Conservation (phyloP, 1,140 invertebrate species). For the Drosophila sechellia region DNA sequence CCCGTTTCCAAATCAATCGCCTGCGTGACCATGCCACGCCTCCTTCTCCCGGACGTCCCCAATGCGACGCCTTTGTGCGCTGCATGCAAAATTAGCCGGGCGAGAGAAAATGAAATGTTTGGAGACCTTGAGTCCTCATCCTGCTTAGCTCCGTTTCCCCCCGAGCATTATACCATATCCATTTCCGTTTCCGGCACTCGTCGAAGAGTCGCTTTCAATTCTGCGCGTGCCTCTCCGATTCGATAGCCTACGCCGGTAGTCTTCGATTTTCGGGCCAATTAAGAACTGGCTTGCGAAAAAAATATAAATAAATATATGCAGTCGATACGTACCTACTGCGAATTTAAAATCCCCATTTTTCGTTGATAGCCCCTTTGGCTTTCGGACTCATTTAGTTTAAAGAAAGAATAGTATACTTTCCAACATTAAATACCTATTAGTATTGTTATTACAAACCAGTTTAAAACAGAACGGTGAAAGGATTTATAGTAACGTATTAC, state of each 20-base stretch:
- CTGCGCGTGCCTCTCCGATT: constrained; percentile 53
- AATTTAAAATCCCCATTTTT: not conserved
- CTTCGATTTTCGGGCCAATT: constrained; percentile 38
- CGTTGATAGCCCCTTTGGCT: not conserved
- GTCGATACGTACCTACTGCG: too few relatives aligned
- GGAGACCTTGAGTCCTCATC: constrained; percentile 57
- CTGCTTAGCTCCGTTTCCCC: not conserved
- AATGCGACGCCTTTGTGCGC: constrained; percentile 54
- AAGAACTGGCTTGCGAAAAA: constrained; percentile 15
- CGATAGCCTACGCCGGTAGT: constrained; percentile 32
- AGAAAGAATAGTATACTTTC: too few relatives aligned
- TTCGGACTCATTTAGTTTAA: too few relatives aligned
- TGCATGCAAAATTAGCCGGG: constrained; percentile 74
- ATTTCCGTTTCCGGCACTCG: constrained; percentile 65
- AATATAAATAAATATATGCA: not conserved
- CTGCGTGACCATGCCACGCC: constrained; percentile 61
- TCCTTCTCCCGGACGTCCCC: not conserved
- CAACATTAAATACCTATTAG: too few relatives aligned
- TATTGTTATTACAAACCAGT: too few relatives aligned
- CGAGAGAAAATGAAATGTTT: constrained; percentile 71
- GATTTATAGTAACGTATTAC: too few relatives aligned
- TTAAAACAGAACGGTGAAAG: too few relatives aligned
- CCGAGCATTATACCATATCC: constrained; percentile 41
- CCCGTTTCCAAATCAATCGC: constrained; percentile 77
- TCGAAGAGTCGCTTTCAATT: constrained; percentile 50